Evolutionary conservation across 2,113 vertebrate species (phyloP), one percentile per base, ranked within the genome.

Genomic region (Stigmatopora argus): DNA sequence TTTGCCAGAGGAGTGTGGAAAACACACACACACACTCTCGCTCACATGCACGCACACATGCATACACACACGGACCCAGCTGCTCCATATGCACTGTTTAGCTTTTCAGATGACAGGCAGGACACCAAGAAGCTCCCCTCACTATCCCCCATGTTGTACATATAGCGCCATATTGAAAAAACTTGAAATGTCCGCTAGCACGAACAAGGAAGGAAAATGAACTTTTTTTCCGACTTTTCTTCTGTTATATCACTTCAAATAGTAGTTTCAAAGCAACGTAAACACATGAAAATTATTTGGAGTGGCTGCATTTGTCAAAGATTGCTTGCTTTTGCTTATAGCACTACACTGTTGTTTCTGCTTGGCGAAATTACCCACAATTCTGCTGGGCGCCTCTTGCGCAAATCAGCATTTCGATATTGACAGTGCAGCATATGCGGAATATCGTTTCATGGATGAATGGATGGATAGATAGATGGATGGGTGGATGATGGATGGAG

Each of bases 11-110:
- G 38, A 41, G 38, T 10, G 7, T 70, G 64, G 68, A 79, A 82
- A 23, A 59, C 79, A 59, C 82, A 78, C 78, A 80, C 84, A 75
- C 80, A 86, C 26, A 2, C 26, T 31, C 26, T 31, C 26, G 26
- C 26, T 31, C 26, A 3, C 26, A 2, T 3, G 3, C 26, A 31
- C 26, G 26, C 26, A 31, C 26, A 31, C 26, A 51, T n/a, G 7
- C 18, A 51, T 21, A 1, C 5, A 53, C 51, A 5, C 31, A 3
- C 60, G 58, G 10, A 21, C 51, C 19, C 19, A 34, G 7, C 8
- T 35, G 26, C 56, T 10, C 11, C 21, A 17, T 11, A 56, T 58
- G 23, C 5, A 41, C 17, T 41, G 14, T 23, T 69, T 70, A 45
- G 1, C 15, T 60, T 31, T 34, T 12, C 41, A 60, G 62, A 61